A percentile compares a stretch with the other conserved stretches of the same genome.
Conservation (phyloP, 2,888 invertebrate genomes). For the Polydrusus pterygomalis region DNA sequence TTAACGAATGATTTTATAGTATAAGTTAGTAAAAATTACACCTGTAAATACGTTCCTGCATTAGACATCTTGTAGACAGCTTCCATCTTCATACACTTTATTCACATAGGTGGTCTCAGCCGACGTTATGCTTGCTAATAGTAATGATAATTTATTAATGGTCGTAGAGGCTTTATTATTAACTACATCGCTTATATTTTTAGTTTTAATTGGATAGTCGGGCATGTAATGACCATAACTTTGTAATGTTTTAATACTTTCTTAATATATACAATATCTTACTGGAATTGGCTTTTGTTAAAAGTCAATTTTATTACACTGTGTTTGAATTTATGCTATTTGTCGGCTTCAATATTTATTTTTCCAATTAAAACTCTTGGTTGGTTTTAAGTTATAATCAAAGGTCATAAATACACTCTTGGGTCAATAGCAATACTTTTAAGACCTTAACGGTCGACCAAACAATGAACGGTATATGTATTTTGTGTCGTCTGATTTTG, state of each 20-base stretch:
- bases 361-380: background rate
- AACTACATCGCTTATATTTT: conserved; percentile 30
- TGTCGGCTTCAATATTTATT: background rate
- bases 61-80: conserved; percentile 19
- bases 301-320: background rate
- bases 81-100: conserved; percentile 20
- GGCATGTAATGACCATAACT: conserved; percentile 34
- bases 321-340: background rate
- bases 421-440: too few relatives aligned
- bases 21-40: too few relatives aligned
- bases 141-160: conserved; percentile 36
- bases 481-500: too few relatives aligned
- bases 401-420: too few relatives aligned
- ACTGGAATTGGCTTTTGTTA: conserved; percentile 3
- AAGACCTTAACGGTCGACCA: too few relatives aligned
- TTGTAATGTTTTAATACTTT: conserved; percentile 26
- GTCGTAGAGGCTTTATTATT: conserved; percentile 27
- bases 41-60: background rate
- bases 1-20: too few relatives aligned
- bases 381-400: too few relatives aligned
- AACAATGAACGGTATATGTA: too few relatives aligned
- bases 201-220: conserved; percentile 35
- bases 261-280: conserved; percentile 8
- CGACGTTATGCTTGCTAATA: conserved; percentile 26
- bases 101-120: conserved; percentile 24